These are phyloP conservation scores for Zaprionus africanus DNA, from an alignment of 1,140 invertebrate species.

Conservation along the genomic window DNA sequence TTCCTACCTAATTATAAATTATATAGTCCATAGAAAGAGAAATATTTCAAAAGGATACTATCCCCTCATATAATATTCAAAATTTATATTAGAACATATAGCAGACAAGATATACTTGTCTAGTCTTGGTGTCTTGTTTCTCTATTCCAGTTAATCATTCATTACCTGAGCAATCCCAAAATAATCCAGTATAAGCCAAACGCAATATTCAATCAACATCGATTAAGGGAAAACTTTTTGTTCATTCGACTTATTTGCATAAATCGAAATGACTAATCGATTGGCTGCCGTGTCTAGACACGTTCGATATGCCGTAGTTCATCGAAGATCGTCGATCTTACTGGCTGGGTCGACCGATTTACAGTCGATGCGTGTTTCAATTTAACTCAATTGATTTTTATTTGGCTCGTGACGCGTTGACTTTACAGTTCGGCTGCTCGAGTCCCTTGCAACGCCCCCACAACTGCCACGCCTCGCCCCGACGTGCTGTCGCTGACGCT, in stretches of 20 bases:
- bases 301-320: not conserved
- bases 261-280: not conserved
- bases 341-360: not conserved
- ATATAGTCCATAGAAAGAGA: too few relatives aligned
- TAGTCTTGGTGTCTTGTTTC: too few relatives aligned
- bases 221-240: not conserved
- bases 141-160: too few relatives aligned
- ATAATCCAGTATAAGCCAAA: too few relatives aligned
- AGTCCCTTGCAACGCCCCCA: not conserved
- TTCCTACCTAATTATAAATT: too few relatives aligned
- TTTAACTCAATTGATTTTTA: slow-evolving; percentile 75
- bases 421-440: not conserved
- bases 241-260: not conserved
- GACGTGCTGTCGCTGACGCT: slow-evolving; percentile 36
- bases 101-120: too few relatives aligned
- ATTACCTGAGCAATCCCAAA: too few relatives aligned
- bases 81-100: too few relatives aligned
- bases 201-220: not conserved
- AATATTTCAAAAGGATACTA: too few relatives aligned
- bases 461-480: not conserved
- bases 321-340: slow-evolving; percentile 1
- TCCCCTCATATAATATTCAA: too few relatives aligned
- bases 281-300: slow-evolving; percentile 1
- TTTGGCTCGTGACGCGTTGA: slow-evolving; percentile 66
- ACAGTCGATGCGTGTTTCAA: slow-evolving; percentile 53